Evolutionary conservation across 2,888 invertebrate genomes (phyloP), one percentile per base, ranked within the genome.

Genomic region (Athalia cordata): DNA sequence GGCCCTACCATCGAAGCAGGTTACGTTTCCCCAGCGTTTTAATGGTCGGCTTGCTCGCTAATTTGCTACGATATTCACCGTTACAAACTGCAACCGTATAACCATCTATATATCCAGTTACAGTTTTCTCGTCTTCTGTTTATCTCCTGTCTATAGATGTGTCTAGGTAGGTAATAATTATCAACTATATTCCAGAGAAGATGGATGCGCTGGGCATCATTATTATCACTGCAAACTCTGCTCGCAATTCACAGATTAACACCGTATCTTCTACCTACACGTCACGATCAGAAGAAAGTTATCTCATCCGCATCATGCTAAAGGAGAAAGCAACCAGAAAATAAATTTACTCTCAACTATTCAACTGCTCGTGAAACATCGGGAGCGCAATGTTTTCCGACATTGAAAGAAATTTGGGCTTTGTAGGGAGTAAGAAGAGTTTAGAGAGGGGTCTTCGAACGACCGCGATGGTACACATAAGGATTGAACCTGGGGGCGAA

Each of bases 11-110:
- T 50, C 29, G 62, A 11, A 45, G 49, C 61, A 29, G 75, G 75
- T 49, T 50, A 50, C 75, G 75, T 75, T 75, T 75, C 29, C 64
- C 62, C 75, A 75, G 64, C 75, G 75, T 62, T 75, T 75, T 75
- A 75, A 75, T 59, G 75, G 75, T 75, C 62, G 75, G 61, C 61
- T 52, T 29, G 62, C 62, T 75, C 75, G 50, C 75, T 64, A 64
- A 75, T 75, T 64, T 75, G 29, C 67, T 55, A 57, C 77, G 77
- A 77, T 67, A 47, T 67, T 77, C 50, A 8, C 66, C 66, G 77
- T 50, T 55, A 45, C 11, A 66, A 77, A 66, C 77, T 52, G 11
- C 29, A 45, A 9, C 11, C n/a, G n/a, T n/a, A n/a, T 55, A 55
- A 9, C 43, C 52, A 52, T 52, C 15, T 43, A 29, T 49, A 66